Evolutionary conservation across 2,797 vertebrate species (phyloP).

Genomic region (Prionace glauca): DNA sequence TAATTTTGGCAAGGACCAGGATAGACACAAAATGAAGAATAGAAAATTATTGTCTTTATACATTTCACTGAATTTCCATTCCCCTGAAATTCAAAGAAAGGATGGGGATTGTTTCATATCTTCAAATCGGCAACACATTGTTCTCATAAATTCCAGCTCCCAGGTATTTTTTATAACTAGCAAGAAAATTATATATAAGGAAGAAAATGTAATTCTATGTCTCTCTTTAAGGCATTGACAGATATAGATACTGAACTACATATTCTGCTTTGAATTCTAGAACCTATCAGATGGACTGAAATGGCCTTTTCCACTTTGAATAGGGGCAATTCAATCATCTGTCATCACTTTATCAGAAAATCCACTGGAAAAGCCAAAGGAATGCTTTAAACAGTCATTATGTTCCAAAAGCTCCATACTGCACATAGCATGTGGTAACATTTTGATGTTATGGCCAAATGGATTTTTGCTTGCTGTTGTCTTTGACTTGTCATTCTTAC

Average conservation of each 20-base stretch:
- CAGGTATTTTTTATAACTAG: neutral
- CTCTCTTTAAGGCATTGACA: neutral
- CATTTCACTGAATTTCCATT: neutral
- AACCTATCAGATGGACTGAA: neutral
- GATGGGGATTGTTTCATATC: neutral
- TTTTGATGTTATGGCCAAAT: neutral
- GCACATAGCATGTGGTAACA: neutral
- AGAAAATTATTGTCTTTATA: neutral
- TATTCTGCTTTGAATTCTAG: neutral
- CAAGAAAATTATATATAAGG: neutral
- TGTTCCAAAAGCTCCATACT: neutral
- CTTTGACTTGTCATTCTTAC: neutral
- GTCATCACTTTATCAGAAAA: neutral
- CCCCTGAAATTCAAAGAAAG: neutral
- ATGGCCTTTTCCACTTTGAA: neutral
- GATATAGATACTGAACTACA: neutral
- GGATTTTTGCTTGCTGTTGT: neutral
- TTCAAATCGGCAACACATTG: neutral
- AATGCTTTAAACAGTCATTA: neutral
- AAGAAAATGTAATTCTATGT: slow-evolving; percentile 6
- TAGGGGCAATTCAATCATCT: neutral
- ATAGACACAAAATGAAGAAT: neutral
- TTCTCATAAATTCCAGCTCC: neutral
- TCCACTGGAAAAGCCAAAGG: neutral
- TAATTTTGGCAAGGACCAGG: neutral